These are phyloP conservation scores for Pogonocherus hispidulus DNA, from an alignment of 2,888 invertebrate species.

Conservation along the genomic window DNA sequence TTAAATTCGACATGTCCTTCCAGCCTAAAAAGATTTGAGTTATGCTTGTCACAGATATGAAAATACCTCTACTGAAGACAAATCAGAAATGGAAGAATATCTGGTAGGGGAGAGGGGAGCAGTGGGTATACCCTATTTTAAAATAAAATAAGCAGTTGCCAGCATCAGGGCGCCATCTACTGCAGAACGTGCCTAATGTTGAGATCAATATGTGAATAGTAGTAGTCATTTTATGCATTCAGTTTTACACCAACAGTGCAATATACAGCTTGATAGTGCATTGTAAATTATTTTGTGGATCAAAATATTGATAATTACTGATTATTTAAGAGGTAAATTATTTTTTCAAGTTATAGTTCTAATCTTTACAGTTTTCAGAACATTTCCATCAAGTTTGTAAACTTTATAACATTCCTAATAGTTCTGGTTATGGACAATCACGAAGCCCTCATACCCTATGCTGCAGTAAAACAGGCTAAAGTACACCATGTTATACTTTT, in stretches of 20 bases:
- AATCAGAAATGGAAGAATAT: no score
- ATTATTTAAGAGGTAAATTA: not conserved
- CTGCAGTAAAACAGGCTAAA: no score
- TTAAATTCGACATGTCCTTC: no score
- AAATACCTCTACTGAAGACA: no score
- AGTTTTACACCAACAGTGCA: not conserved
- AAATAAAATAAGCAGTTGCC: no score
- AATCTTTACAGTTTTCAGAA: not conserved
- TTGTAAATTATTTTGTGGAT: conserved; percentile 4
- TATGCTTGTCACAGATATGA: no score
- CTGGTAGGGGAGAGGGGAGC: no score
- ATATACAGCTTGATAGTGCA: not conserved
- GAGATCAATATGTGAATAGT: not conserved
- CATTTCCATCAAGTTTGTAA: conserved; percentile 1
- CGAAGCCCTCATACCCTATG: no score
- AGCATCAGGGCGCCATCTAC: conserved; percentile 2
- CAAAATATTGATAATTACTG: conserved; percentile 3
- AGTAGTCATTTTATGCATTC: conserved; percentile 5
- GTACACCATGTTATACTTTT: no score
- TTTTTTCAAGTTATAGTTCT: not conserved
- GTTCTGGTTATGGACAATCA: not conserved
- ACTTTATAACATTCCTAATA: conserved; percentile 5
- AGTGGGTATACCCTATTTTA: no score
- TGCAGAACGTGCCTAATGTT: not conserved
- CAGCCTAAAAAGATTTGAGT: no score